Evolutionary conservation across 2,888 invertebrate species (phyloP), one percentile per base, ranked within the genome.

Genomic region (Drosophila siamana): DNA sequence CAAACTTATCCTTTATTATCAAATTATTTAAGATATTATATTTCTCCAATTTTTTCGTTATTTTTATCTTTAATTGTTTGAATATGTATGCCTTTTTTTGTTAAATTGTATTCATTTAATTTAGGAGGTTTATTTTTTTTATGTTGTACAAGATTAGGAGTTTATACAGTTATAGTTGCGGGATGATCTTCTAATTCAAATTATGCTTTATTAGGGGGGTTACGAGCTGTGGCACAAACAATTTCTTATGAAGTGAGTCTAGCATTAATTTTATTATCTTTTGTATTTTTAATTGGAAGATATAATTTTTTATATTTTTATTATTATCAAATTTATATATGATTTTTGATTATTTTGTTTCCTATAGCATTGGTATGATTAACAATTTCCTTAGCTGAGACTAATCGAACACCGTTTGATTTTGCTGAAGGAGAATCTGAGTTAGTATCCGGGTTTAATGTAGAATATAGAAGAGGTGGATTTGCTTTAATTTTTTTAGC

Each of bases 371-470:
- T 26, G 6, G 92, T 94, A 89, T 94, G 94, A 84, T 90, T 95
- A 84, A 93, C 93, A 75, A 94, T 94, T 48, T 93, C 93, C 80
- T 93, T 95, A 90, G 95, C 95, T 6, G 95, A 95, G 91, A 94
- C 94, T 88, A 95, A 95, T 94, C 95, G 95, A 0, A 95, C 95
- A 83, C 95, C 95, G 43, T 95, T 95, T 95, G 95, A 96, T 94
- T 96, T 96, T 94, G 94, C 95, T 54, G 96, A 96, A 73, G 95
- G 95, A 0, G 96, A 96, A 81, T 95, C 95, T 67, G 96, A 96
- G 79, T 93, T 96, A 92, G 95, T 96, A 78, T 96, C 95, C 1
- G 96, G 96, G 0, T 96, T 96, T 95, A 96, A 96, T 94, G 93
- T 95, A 77, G 96, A 96, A 74, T 96, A 95, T 93, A 94, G 94